A percentile compares a stretch with the other conserved stretches of the same genome.
Evolutionary conservation across 2,888 invertebrate species (phyloP).

Genomic region (Thumatha senex): DNA sequence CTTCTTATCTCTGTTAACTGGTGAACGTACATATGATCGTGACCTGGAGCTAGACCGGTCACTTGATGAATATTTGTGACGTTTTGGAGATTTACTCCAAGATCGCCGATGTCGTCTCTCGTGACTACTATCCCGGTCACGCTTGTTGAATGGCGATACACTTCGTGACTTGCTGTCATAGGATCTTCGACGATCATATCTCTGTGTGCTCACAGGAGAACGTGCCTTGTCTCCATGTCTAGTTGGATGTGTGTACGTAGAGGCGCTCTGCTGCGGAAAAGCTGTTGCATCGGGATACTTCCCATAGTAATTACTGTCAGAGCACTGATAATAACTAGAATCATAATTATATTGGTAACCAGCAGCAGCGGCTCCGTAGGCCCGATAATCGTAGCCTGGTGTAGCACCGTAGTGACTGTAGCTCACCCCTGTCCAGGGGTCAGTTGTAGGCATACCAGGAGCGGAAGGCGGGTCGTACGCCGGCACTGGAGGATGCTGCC

Average conservation of each 20-base stretch:
- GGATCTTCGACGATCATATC: conserved; percentile 46
- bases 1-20: conserved; percentile 47
- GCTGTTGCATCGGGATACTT: conserved; percentile 46
- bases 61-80: conserved; percentile 66
- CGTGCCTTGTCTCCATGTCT: conserved; percentile 38
- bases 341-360: conserved; percentile 63
- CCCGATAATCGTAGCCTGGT: conserved; percentile 63
- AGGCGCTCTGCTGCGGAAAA: conserved; percentile 10
- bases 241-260: conserved; percentile 17
- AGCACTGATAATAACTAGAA: conserved; percentile 58
- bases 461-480: conserved; percentile 41
- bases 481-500: conserved; percentile 58
- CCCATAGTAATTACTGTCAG: conserved; percentile 51
- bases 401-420: conserved; percentile 66
- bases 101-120: conserved; percentile 53
- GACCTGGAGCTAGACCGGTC: conserved; percentile 63
- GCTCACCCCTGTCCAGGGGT: conserved; percentile 77
- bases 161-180: conserved; percentile 61
- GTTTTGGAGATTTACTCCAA: conserved; percentile 54
- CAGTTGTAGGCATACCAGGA: conserved; percentile 61
- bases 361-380: conserved; percentile 47
- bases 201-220: conserved; percentile 43
- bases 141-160: conserved; percentile 57
- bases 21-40: conserved; percentile 55
- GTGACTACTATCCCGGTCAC: conserved; percentile 57